Evolutionary conservation across 2,113 vertebrate species (phyloP), one percentile per base, ranked within the genome.

Genomic region (Thermophis baileyi): DNA sequence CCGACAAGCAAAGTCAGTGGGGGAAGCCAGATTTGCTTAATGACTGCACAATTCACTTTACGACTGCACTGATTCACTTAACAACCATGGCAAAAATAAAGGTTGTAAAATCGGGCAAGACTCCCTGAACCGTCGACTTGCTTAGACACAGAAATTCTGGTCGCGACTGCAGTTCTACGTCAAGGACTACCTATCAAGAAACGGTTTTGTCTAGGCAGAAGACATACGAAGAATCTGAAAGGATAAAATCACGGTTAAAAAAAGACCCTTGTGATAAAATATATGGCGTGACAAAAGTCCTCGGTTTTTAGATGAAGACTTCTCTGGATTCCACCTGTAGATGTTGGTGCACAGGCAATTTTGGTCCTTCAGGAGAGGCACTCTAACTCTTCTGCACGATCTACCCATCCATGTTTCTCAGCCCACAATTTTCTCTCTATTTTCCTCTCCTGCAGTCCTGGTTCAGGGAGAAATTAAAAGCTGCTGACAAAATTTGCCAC

Each of bases 401-500:
- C 63, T 18, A 35, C n/a, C 1, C 11, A 27, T 24, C 6, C 22
- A 1, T 4, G 16, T 54, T 53, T 85, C 74, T 85, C 51, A 18
- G 40, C 27, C 18, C 14, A 22, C 9, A n/a, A 18, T 3, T 55
- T 49, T 24, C 9, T 85, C 46, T 53, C 25, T 87, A 14, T 60
- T 16, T 10, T n/a, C 60, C 35, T 92, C 74, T 46, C 89, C 88
- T 93, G 74, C 88, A 97, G 96, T 57, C 90, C 57, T 92, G 88
- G 69, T 89, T 74, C 63, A 90, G 93, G 44, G 93, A 92, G 25
- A 91, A 91, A 47, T 10, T 97, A 90, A 91, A 86, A 69, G 92
- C 53, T 3, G 30, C 93, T 0, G 91, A 96, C 53, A 93, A 97
- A 86, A 92, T 30, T 18, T 96, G 96, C 0, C 27, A 3, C 3